Percentiles rank a stretch among this genome's conserved stretches.
Evolutionary conservation across 2,113 vertebrate genomes (phyloP).

Genomic region (Macaca mulatta): DNA sequence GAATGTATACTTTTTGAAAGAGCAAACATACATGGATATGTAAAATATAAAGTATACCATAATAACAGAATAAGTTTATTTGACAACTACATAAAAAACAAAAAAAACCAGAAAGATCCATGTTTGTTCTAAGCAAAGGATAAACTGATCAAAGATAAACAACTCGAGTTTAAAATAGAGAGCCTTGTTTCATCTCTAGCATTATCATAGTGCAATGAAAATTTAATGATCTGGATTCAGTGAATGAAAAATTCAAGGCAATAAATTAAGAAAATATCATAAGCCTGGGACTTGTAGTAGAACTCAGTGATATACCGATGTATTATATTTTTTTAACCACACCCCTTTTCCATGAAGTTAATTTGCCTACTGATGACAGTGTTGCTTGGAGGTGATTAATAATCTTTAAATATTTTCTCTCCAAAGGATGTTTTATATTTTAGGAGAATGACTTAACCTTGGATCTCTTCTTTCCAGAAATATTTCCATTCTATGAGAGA

Average conservation of each 20-base stretch:
- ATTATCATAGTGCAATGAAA: background rate
- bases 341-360: background rate
- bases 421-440: background rate
- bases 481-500: background rate
- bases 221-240: background rate
- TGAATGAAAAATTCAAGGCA: background rate
- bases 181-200: background rate
- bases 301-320: background rate
- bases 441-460: background rate
- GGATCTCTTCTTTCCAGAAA: background rate
- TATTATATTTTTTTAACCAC: background rate
- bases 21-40: background rate
- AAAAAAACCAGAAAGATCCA: background rate
- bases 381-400: background rate
- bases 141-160: background rate
- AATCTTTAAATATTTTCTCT: background rate
- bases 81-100: background rate
- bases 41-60: background rate
- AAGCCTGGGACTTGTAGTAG: background rate
- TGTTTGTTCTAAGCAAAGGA: background rate
- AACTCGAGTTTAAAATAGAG: background rate
- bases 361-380: background rate
- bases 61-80: background rate
- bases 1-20: background rate
- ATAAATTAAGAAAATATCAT: background rate